phyloP scores from a whole-genome alignment of 2,888 invertebrate genomes.

The Mesorhabditis spiculigera region DNA sequence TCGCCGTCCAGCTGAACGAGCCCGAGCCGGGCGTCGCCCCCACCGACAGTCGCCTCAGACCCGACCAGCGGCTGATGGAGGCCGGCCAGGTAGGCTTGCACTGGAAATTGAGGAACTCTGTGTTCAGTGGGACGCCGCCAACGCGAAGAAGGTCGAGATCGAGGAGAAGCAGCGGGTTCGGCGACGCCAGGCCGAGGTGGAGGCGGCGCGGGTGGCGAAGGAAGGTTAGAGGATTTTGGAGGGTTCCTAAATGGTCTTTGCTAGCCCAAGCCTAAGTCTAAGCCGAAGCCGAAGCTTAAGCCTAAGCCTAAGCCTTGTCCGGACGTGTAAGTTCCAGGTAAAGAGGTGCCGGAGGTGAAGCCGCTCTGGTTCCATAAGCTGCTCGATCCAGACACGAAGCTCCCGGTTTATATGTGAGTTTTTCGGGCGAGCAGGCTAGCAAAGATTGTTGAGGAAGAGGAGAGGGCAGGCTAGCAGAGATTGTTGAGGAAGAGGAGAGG shows the following conservation, averaged over 20 bases:
- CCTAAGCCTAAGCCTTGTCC: too few species aligned
- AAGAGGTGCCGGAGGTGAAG: too few species aligned
- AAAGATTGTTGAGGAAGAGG: too few species aligned
- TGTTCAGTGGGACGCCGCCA: slow-evolving; percentile 78
- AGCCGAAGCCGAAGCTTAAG: too few species aligned
- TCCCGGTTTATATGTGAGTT: slow-evolving; percentile 8
- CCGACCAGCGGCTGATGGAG: slow-evolving; percentile 97
- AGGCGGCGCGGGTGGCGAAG: slow-evolving; percentile 69
- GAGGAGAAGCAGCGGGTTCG: slow-evolving; percentile 91
- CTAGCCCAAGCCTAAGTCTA: too few species aligned
- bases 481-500: too few species aligned
- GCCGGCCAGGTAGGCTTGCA: slow-evolving; percentile 63
- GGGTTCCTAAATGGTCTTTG: background rate
- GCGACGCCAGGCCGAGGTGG: slow-evolving; percentile 75
- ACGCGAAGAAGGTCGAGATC: slow-evolving; percentile 68
- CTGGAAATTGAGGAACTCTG: background rate
- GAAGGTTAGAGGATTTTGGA: slow-evolving; percentile 57
- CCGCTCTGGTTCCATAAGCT: too few species aligned
- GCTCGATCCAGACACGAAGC: slow-evolving; percentile 8
- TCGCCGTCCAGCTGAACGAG: slow-evolving; percentile 95
- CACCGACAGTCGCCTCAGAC: slow-evolving; percentile 84
- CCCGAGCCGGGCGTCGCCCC: slow-evolving; percentile 85
- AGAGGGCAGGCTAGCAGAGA: too few species aligned
- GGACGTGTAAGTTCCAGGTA: too few species aligned
- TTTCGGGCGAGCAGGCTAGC: background rate